Evolutionary conservation across 1,140 invertebrate species (phyloP), one percentile per base, ranked within the genome.

Genomic region (Zaprionus taronus): DNA sequence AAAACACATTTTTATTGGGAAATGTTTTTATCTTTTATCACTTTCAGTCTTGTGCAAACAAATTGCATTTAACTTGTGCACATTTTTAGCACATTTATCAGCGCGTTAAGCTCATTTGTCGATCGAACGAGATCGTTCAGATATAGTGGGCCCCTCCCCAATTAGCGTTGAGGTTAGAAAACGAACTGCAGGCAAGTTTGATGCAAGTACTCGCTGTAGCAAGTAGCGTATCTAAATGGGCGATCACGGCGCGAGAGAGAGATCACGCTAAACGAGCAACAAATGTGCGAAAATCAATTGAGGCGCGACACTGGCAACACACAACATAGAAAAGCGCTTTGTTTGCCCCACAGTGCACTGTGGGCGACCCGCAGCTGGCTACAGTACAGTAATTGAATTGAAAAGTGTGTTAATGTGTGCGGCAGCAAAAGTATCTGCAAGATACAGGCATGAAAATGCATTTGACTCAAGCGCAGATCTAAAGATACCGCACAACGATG

Each of bases 381-480:
- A 71, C 47, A 73, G 65, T 65, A 22, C 24, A 47, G 74, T 68
- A 89, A 89, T 87, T 87, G 83, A 86, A 86, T 76, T 58, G 60
- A 89, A 77, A 87, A 89, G 79, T 90, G 86, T 91, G 85, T 73
- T 90, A 90, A 90, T 89, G 84, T 38, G 66, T 72, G 71, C 81
- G 69, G 81, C 79, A 72, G 73, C 62, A 77, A 57, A 64, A 75
- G 63, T 77, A 82, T 82, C 77, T 77, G 17, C 15, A 28, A 63
- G 72, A 57, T 71, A 38, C 44, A 53, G 1, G 17, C 67, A 58
- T 67, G 64, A 63, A 80, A 87, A 83, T 84, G 84, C 81, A 89
- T 89, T 90, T 67, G 61, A 67, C 58, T 63, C 31, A 38, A 62
- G 34, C 63, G 44, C 38, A 66, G 77, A 86, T 87, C 79, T 80